Conservation (phyloP, 2,113 vertebrate genomes). For the Larimichthys polyactis region DNA sequence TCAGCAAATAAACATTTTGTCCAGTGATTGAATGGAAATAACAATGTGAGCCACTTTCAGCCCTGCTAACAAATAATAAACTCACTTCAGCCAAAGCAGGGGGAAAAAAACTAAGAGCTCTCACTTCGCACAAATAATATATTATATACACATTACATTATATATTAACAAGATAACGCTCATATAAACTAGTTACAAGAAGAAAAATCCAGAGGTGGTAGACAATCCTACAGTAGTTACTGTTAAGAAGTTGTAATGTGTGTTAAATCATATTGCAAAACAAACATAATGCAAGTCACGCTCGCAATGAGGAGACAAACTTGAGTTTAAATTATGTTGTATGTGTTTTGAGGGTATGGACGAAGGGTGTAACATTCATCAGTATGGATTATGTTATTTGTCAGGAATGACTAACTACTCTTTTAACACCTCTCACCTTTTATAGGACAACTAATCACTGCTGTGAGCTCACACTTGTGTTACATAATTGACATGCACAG, state of each 20-base stretch:
- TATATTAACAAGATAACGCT: neutral
- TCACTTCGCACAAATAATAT: slow-evolving; percentile 5
- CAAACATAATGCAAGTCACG: too few relatives aligned
- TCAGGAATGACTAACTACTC: too few relatives aligned
- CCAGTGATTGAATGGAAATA: neutral
- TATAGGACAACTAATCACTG: neutral
- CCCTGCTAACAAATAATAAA: neutral
- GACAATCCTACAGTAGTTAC: neutral
- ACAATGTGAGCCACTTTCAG: neutral
- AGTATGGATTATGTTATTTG: too few relatives aligned
- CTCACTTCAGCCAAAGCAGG: slow-evolving; percentile 6
- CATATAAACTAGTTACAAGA: neutral
- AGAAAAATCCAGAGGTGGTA: neutral
- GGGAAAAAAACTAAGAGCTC: neutral
- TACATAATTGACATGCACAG: neutral
- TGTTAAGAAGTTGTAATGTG: too few relatives aligned
- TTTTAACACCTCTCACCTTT: too few relatives aligned
- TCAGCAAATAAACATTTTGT: neutral
- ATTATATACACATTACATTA: too few relatives aligned
- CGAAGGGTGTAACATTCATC: too few relatives aligned
- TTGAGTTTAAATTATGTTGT: too few relatives aligned
- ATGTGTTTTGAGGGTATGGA: too few relatives aligned
- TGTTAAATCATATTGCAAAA: too few relatives aligned
- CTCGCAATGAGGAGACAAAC: neutral
- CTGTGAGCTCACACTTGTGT: neutral